Evolutionary conservation across 2,113 vertebrate species (phyloP), one percentile per base, ranked within the genome.

Genomic region (Seriola quinqueradiata): DNA sequence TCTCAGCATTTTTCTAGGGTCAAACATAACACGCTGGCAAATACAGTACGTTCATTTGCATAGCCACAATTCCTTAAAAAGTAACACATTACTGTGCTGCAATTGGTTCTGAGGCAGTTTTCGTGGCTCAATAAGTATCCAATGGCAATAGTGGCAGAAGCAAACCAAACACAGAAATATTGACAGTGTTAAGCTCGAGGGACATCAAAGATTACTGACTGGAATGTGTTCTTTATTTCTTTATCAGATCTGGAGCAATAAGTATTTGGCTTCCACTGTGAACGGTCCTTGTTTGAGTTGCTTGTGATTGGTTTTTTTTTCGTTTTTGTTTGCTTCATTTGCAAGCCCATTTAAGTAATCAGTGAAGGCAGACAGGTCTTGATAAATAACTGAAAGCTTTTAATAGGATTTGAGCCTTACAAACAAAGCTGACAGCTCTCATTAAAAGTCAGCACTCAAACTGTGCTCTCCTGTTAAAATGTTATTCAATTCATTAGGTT

Each of bases 361-460:
- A 92, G 78, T 17, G 61, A 67, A 84, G 87, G 86, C 74, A 91
- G 90, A 91, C 90, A 87, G 73, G 89, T 86, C 85, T 82, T 92
- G 85, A 91, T 92, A 92, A 93, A 91, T 87, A 91, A 92, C 80
- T 72, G 79, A 91, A 91, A 92, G 90, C 88, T 92, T 92, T 89
- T 94, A 94, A 95, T 92, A 73, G 91, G 94, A 94, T 95, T 93
- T 90, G 61, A 91, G 79, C 85, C 85, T 77, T 76, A 87, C 92
- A 95, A 93, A 94, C 92, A 94, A 94, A 90, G 88, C 92, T 90
- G 90, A 93, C 93, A 92, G 88, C 90, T 92, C 92, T 91, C 89
- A 91, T 95, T 93, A 92, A 90, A 88, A 91, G 84, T 67, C 81
- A 66, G 83, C 76, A 81, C 86, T 93, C 91, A 87, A 83, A 89